Evolutionary conservation across 2,888 invertebrate genomes (phyloP).

Genomic region (Nasonia oneida): DNA sequence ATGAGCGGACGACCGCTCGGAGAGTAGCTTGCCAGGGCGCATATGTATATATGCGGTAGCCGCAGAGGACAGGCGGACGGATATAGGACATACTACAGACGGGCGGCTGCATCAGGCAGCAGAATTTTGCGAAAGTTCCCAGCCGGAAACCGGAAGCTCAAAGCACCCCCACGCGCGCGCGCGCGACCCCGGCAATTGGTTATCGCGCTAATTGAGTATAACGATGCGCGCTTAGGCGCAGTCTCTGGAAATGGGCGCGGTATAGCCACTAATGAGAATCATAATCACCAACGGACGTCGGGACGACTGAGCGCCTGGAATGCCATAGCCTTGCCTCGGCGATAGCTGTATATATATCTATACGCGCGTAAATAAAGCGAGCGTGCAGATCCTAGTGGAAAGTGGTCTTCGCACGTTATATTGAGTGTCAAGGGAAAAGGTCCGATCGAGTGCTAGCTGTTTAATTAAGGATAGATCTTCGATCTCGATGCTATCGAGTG

Average conservation of each 20-base stretch:
- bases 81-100: slow-evolving; percentile 25
- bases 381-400: no score
- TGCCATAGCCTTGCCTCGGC: not conserved
- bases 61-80: not conserved
- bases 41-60: not conserved
- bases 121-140: slow-evolving; percentile 49
- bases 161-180: slow-evolving; percentile 34
- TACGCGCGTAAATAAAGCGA: not conserved
- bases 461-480: no score
- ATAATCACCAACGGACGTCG: slow-evolving; percentile 60
- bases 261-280: slow-evolving; percentile 63
- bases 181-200: slow-evolving; percentile 62
- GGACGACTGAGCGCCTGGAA: slow-evolving; percentile 23
- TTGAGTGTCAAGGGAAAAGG: no score
- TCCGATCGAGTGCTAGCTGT: no score
- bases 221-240: not conserved
- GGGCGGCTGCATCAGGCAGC: not conserved
- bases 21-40: not conserved
- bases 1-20: not conserved
- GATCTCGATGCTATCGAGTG: not conserved
- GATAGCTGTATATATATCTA: not conserved
- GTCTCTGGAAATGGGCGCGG: slow-evolving; percentile 42
- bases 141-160: slow-evolving; percentile 60
- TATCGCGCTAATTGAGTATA: slow-evolving; percentile 64
- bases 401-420: no score